Evolutionary conservation across 2,888 invertebrate species (phyloP).

Genomic region (Tipula confusa): DNA sequence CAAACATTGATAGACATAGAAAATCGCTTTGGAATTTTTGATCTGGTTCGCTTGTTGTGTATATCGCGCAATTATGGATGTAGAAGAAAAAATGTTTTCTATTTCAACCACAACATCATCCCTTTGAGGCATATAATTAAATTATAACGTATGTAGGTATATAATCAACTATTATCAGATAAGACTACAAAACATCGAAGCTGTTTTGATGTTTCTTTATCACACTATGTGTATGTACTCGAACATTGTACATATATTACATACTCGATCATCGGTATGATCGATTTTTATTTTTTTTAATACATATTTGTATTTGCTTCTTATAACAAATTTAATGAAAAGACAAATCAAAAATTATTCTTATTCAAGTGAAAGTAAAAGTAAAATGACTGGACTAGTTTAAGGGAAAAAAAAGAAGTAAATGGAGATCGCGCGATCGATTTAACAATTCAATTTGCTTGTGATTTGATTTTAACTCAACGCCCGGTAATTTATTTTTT

Average conservation of each 20-base stretch:
- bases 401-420: background rate
- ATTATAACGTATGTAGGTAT: background rate
- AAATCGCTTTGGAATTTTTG: background rate
- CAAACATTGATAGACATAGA: background rate
- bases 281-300: no score
- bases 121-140: background rate
- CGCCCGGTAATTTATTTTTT: background rate
- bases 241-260: no score
- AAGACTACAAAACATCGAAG: background rate
- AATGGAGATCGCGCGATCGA: background rate
- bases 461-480: background rate
- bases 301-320: background rate
- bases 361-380: conserved; percentile 13
- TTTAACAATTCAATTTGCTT: background rate
- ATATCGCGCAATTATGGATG: background rate
- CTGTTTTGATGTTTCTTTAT: background rate
- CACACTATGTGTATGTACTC: background rate
- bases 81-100: background rate
- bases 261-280: background rate
- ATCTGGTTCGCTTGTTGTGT: background rate
- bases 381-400: background rate
- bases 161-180: background rate
- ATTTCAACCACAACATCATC: background rate
- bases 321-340: background rate
- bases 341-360: background rate